Base-by-base conservation (phyloP, 2,797 vertebrate genomes). In the Hephaestus fuliginosus region DNA sequence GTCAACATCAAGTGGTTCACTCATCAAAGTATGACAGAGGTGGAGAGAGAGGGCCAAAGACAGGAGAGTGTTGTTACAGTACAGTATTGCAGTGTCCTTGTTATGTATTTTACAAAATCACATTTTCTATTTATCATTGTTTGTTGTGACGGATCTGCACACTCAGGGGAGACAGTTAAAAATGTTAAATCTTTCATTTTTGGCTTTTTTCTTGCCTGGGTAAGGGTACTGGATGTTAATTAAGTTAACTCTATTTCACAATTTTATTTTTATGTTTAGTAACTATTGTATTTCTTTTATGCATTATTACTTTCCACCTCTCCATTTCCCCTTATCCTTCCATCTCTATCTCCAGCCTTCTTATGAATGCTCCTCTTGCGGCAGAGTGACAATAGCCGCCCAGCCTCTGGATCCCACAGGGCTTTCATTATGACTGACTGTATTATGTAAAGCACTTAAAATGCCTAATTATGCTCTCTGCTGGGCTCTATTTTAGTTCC, bases 361-460 rank as follows among this genome's bases (percentile, higher is more conserved):
- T 81, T 78, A 82, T 86, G 78, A 88, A 86, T 82, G 78, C 73
- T 81, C 70, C 79, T 82, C 53, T 78, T 82, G 80, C 74, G 14
- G 87, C 81, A 77, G 75, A 90, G 86, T 92, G 93, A 92, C 91
- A 92, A 91, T 90, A 91, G 92, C 81, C 55, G 68, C 84, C 86
- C 81, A 76, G 86, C 76, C 79, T 89, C 75, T 86, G 70, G 65
- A 76, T 93, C 91, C 91, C 90, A 87, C 73, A 78, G 91, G 90
- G 88, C 73, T 84, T 91, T 93, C 91, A 91, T 93, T 91, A 93
- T 92, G 92, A 91, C 85, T 88, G 86, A 91, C 91, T 92, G 87
- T 91, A 93, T 93, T 93, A 94, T 93, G 93, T 92, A 92, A 93
- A 94, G 91, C 89, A 95, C 92, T 92, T 93, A 94, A 94, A 94